Evolutionary conservation across 1,140 invertebrate species (phyloP).

Genomic region (Zaprionus nigranus): DNA sequence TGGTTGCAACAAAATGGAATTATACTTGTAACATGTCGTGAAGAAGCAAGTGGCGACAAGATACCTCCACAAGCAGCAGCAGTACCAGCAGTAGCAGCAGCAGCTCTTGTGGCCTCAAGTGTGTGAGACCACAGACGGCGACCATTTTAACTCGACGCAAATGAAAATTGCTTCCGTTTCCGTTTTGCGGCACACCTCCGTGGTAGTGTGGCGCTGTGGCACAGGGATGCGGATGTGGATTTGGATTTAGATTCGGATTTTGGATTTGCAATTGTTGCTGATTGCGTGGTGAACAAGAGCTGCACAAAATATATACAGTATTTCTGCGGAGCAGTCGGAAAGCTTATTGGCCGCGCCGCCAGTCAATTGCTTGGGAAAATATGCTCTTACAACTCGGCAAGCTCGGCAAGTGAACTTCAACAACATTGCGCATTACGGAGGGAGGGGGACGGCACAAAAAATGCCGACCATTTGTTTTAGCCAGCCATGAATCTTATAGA

Average conservation of each 20-base stretch:
- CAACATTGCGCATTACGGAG: slow-evolving; percentile 13
- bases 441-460: slow-evolving; percentile 23
- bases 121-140: slow-evolving; percentile 60
- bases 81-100: no score
- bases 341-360: background rate
- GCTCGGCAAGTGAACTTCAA: background rate
- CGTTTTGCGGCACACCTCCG: slow-evolving; percentile 57
- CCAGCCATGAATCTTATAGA: slow-evolving; percentile 68
- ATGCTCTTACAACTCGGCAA: background rate
- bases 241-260: slow-evolving; percentile 61
- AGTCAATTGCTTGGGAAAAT: slow-evolving; percentile 12
- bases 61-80: slow-evolving; percentile 8
- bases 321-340: slow-evolving; percentile 14
- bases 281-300: slow-evolving; percentile 4
- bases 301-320: slow-evolving; percentile 3
- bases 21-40: slow-evolving; percentile 76
- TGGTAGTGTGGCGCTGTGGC: slow-evolving; percentile 15
- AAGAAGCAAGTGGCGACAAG: slow-evolving; percentile 52
- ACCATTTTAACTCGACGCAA: slow-evolving; percentile 73
- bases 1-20: slow-evolving; percentile 62
- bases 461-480: slow-evolving; percentile 63
- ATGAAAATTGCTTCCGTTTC: slow-evolving; percentile 82
- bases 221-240: slow-evolving; percentile 37
- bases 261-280: slow-evolving; percentile 59
- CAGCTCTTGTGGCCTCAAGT: slow-evolving; percentile 13